Conservation (phyloP, 2,797 vertebrate species). For the Hapalemur alaotrensis region DNA sequence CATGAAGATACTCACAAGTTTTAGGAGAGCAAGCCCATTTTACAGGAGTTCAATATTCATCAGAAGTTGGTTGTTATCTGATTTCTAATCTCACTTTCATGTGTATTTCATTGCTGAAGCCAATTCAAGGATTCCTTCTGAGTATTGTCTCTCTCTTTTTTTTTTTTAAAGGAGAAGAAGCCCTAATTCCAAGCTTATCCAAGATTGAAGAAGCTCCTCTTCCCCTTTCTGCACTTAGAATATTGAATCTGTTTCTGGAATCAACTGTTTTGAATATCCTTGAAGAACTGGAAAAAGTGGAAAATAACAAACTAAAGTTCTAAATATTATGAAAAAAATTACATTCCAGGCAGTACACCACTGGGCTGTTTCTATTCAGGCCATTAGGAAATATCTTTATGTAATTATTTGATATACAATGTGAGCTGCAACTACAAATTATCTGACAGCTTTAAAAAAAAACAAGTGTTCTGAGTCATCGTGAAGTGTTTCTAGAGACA, state of each 20-base stretch:
- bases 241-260: background rate
- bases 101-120: background rate
- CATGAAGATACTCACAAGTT: background rate
- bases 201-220: background rate
- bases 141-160: background rate
- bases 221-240: background rate
- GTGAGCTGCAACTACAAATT: background rate
- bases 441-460: background rate
- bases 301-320: background rate
- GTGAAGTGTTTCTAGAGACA: background rate
- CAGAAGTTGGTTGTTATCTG: background rate
- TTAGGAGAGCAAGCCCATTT: background rate
- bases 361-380: background rate
- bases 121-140: background rate
- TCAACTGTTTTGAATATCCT: background rate
- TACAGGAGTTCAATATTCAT: background rate
- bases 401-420: background rate
- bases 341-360: background rate
- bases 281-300: background rate
- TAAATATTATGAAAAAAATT: background rate
- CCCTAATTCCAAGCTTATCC: background rate
- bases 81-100: background rate
- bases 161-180: background rate
- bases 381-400: background rate
- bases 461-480: background rate